Evolutionary conservation across 2,888 invertebrate species (phyloP), one percentile per base, ranked within the genome.

Genomic region (Zygogramma bicolorata): DNA sequence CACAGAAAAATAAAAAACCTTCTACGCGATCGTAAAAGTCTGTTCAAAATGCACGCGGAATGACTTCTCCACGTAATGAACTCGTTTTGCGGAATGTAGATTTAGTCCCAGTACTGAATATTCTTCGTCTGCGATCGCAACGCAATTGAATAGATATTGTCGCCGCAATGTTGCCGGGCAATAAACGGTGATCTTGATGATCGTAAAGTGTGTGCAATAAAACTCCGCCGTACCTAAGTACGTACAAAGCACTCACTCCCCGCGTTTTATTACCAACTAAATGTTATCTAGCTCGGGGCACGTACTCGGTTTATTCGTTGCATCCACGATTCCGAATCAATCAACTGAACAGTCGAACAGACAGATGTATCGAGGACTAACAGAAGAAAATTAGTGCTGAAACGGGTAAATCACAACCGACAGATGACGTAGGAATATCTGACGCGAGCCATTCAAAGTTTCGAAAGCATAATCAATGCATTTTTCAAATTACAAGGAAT

Each of bases 151-250:
- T 84, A 82, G 85, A 84, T 83, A 83, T 82, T 81, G 84, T 82
- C 79, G 79, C 81, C 80, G 77, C 76, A 79, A 78, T 77, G 77
- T 80, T 77, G 77, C 78, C 76, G 79, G n/a, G 80, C 82, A 83
- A 84, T 84, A 84, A 84, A 84, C 81, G 81, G 80, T 78, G 83
- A 84, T 85, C 85, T 84, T 83, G 84, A 83, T 85, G 85, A 84
- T 85, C 85, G 85, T 85, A 85, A 85, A 85, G 84, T 78, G 82
- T 78, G 79, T 75, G 83, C 81, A 82, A 83, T 85, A 85, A 85
- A 85, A 84, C 79, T 79, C 73, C 67, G 74, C 77, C 78, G 78
- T 80, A 81, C 77, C 79, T 79, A 81, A 77, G 75, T 77, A 80
- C 75, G 77, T 79, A 81, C 79, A 79, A 80, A 80, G 79, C 75